Conservation (phyloP, 1,140 invertebrate species). For the Drosophila seguyi region DNA sequence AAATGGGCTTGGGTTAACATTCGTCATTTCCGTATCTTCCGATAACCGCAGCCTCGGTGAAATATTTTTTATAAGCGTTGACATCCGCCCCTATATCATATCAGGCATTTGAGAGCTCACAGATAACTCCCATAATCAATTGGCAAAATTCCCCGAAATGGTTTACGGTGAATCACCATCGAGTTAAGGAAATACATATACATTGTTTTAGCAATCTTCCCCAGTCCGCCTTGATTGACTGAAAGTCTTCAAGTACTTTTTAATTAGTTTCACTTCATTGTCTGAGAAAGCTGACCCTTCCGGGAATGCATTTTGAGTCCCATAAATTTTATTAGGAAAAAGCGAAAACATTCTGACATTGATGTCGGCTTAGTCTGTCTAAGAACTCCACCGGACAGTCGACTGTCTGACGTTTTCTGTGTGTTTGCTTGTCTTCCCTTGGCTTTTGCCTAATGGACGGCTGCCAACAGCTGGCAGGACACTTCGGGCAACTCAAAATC, state of each 20-base stretch:
- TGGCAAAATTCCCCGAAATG: background rate
- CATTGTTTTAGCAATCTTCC: background rate
- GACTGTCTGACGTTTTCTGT: constrained; percentile 2
- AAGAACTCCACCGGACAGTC: constrained; percentile 26
- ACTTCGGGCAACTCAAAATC: constrained; percentile 53
- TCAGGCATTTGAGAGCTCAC: background rate
- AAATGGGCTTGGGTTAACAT: background rate
- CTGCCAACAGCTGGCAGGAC: constrained; percentile 71
- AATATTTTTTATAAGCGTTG: background rate
- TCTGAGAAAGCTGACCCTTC: background rate
- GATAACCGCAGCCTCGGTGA: background rate
- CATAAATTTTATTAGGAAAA: constrained; percentile 52
- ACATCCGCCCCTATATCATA: constrained; percentile 5
- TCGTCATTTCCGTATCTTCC: background rate
- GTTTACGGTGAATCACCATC: background rate
- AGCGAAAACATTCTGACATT: constrained; percentile 49
- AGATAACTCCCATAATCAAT: constrained; percentile 12
- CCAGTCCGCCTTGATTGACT: no score
- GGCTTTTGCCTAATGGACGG: constrained; percentile 58
- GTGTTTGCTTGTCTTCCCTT: constrained; percentile 30
- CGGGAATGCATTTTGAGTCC: constrained; percentile 8
- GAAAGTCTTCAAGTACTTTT: constrained; percentile 13
- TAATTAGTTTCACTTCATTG: constrained; percentile 47
- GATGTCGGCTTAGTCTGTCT: constrained; percentile 39
- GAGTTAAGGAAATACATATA: background rate